Conservation (phyloP, 1,140 invertebrate species). For the Papilio polytes region DNA sequence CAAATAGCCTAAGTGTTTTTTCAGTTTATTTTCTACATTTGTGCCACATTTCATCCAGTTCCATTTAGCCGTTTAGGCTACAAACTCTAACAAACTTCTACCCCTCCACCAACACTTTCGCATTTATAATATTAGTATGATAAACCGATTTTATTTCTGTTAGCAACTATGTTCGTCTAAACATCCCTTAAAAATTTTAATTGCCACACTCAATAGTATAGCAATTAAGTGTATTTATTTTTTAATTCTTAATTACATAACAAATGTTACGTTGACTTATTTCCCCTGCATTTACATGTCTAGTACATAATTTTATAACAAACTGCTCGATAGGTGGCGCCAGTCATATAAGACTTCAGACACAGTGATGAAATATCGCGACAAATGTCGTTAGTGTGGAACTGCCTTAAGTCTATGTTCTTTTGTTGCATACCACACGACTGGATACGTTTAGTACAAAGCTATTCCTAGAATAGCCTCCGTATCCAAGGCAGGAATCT, state of each 20-base stretch:
- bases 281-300: conserved; percentile 8
- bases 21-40: too few relatives aligned
- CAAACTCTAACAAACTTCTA: too few relatives aligned
- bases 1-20: too few relatives aligned
- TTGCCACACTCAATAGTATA: not conserved
- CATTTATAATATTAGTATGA: too few relatives aligned
- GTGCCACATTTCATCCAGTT: too few relatives aligned
- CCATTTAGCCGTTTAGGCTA: too few relatives aligned
- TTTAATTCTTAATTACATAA: not conserved
- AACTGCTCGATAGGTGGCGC: conserved; percentile 5
- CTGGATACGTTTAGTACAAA: not conserved
- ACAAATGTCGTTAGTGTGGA: not conserved
- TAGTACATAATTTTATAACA: not conserved
- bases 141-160: too few relatives aligned
- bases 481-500: not conserved
- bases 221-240: not conserved
- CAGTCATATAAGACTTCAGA: not conserved
- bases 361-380: not conserved
- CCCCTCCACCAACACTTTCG: too few relatives aligned
- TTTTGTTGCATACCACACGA: conserved; percentile 18
- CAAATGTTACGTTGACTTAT: conserved; percentile 1
- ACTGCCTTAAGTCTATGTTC: not conserved
- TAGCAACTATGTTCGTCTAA: too few relatives aligned
- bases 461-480: not conserved
- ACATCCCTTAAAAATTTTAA: too few relatives aligned